These are phyloP conservation scores for Microtus ochrogaster DNA, from an alignment of 2,113 vertebrate genomes.

Conservation along the genomic window DNA sequence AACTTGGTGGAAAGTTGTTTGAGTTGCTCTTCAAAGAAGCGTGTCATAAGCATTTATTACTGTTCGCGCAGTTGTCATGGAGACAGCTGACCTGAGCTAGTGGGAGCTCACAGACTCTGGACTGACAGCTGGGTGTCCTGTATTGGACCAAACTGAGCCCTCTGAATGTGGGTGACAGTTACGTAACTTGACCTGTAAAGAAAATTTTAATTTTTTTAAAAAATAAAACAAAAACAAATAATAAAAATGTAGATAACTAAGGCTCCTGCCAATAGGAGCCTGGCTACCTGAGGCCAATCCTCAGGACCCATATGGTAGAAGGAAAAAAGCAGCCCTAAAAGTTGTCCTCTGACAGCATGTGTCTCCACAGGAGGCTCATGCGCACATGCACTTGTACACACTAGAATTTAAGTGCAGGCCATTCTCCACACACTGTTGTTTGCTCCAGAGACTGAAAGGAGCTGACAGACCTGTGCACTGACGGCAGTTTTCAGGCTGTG, in stretches of 20 bases:
- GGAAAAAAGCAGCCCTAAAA: background rate
- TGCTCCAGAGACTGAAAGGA: conserved; percentile 36
- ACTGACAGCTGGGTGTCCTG: too few relatives aligned
- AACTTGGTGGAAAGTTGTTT: background rate
- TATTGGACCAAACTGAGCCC: too few relatives aligned
- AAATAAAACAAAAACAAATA: too few relatives aligned
- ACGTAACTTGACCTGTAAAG: too few relatives aligned
- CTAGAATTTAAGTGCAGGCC: background rate
- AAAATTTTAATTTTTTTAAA: too few relatives aligned
- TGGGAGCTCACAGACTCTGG: too few relatives aligned
- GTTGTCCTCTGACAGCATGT: background rate
- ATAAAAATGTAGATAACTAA: background rate
- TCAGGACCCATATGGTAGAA: background rate
- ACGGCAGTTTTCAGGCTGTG: conserved; percentile 1
- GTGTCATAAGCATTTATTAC: background rate
- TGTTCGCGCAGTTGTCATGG: background rate
- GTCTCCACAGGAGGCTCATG: background rate
- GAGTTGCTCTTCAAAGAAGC: conserved; percentile 19
- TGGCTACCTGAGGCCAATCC: background rate
- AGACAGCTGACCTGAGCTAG: too few relatives aligned
- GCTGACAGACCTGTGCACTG: background rate
- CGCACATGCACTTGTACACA: background rate
- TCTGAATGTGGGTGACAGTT: too few relatives aligned
- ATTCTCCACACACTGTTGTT: conserved; percentile 28
- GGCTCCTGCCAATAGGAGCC: background rate